Evolutionary conservation across 1,140 invertebrate genomes (phyloP).

Genomic region (Cylas formicarius): DNA sequence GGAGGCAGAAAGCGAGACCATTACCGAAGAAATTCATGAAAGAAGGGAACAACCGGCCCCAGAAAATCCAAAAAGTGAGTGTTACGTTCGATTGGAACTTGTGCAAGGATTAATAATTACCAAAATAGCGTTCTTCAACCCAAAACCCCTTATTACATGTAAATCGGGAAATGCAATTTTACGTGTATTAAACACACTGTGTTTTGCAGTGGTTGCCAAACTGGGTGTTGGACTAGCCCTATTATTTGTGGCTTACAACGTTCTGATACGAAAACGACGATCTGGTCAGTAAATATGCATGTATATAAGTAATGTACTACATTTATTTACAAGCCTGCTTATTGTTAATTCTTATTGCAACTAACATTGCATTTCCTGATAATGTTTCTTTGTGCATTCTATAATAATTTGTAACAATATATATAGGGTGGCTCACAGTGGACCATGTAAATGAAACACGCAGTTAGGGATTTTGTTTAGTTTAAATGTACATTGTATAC

Average conservation of each 20-base stretch:
- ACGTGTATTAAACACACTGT: too few species aligned
- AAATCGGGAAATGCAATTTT: slow-evolving; percentile 39
- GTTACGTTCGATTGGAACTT: too few species aligned
- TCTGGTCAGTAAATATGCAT: slow-evolving; percentile 34
- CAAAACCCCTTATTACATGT: too few species aligned
- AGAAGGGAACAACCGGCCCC: not conserved
- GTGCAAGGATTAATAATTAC: too few species aligned
- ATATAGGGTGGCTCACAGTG: too few species aligned
- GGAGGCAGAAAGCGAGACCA: too few species aligned
- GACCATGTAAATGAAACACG: too few species aligned
- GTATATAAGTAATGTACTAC: slow-evolving; percentile 16
- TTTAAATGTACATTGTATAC: not conserved
- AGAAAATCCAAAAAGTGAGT: not conserved
- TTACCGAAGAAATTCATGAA: too few species aligned
- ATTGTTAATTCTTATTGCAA: slow-evolving; percentile 21
- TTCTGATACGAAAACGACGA: slow-evolving; percentile 49
- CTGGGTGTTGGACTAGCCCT: slow-evolving; percentile 67
- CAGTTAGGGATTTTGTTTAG: not conserved
- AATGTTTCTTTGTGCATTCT: slow-evolving; percentile 9
- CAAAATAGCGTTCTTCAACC: too few species aligned
- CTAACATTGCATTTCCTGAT: slow-evolving; percentile 38
- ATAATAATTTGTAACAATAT: slow-evolving; percentile 4
- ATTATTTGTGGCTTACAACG: slow-evolving; percentile 68
- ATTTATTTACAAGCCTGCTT: slow-evolving; percentile 23
- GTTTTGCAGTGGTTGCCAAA: slow-evolving; percentile 69